These are phyloP conservation scores for Trichogramma evanescens DNA, from an alignment of 2,888 invertebrate species.

Conservation along the genomic window DNA sequence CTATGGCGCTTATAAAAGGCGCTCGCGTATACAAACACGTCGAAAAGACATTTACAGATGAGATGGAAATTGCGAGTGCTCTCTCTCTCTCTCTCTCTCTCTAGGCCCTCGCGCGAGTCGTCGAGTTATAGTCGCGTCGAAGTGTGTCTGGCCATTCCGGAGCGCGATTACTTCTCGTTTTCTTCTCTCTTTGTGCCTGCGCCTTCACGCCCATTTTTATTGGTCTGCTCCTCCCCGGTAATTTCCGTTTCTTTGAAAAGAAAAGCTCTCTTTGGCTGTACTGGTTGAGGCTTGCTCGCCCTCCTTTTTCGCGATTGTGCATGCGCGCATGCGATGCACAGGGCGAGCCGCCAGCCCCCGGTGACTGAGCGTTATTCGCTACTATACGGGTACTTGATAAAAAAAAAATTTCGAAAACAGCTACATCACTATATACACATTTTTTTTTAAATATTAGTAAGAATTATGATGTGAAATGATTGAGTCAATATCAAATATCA, in stretches of 20 bases:
- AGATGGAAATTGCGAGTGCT: slow-evolving; percentile 14
- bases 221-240: slow-evolving; percentile 19
- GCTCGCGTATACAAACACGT: not conserved
- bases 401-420: too few relatives aligned
- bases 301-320: not conserved
- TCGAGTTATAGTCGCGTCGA: slow-evolving; percentile 12
- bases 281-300: not conserved
- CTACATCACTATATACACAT: too few relatives aligned
- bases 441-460: too few relatives aligned
- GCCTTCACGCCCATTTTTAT: slow-evolving; percentile 25
- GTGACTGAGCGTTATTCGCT: too few relatives aligned
- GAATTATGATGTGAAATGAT: too few relatives aligned
- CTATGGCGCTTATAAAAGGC: too few relatives aligned
- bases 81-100: too few relatives aligned
- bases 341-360: too few relatives aligned
- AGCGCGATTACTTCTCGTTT: slow-evolving; percentile 30
- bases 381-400: too few relatives aligned
- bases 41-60: not conserved
- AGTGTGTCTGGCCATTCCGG: slow-evolving; percentile 13
- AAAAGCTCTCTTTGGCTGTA: slow-evolving; percentile 8
- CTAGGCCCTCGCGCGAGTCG: too few relatives aligned
- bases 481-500: too few relatives aligned
- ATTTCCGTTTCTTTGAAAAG: slow-evolving; percentile 23
- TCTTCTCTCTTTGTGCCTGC: slow-evolving; percentile 15
- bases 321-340: too few relatives aligned